phyloP scores from a whole-genome alignment of 2,113 vertebrate species.

The Hiodon tergisus region DNA sequence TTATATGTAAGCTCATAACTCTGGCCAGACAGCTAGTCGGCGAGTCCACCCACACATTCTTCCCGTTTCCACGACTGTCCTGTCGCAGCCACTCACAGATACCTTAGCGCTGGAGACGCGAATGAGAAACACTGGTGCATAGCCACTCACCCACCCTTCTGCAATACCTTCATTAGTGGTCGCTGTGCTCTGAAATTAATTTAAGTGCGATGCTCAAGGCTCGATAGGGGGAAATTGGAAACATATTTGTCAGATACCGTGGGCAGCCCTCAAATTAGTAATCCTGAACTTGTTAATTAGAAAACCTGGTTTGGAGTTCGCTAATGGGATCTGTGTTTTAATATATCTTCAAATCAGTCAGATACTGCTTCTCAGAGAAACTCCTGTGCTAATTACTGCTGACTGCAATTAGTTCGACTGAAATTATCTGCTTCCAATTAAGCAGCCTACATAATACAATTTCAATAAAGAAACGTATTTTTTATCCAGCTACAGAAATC shows the following conservation, averaged over 20 bases:
- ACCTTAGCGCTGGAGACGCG: background rate
- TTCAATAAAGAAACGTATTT: slow-evolving; percentile 18
- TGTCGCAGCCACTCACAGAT: too few relatives aligned
- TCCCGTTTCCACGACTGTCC: too few relatives aligned
- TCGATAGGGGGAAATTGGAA: slow-evolving; percentile 23
- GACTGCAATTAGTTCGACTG: slow-evolving; percentile 36
- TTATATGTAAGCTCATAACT: background rate
- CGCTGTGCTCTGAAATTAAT: slow-evolving; percentile 26
- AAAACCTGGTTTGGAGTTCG: slow-evolving; percentile 31
- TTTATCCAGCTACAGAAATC: slow-evolving; percentile 32
- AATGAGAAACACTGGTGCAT: background rate
- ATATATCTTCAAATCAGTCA: slow-evolving; percentile 33
- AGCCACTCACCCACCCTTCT: background rate
- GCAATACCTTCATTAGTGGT: background rate
- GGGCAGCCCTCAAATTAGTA: slow-evolving; percentile 35
- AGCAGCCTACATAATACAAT: slow-evolving; percentile 22
- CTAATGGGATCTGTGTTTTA: slow-evolving; percentile 36
- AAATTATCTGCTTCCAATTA: slow-evolving; percentile 37
- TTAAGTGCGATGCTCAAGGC: slow-evolving; percentile 27
- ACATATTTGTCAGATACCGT: slow-evolving; percentile 36
- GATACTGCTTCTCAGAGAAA: slow-evolving; percentile 29
- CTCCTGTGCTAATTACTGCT: slow-evolving; percentile 37
- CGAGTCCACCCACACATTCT: background rate
- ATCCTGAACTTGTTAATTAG: slow-evolving; percentile 36
- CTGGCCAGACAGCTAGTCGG: background rate